Evolutionary conservation across 2,113 vertebrate genomes (phyloP).

Genomic region (Diphyllodes magnificus): DNA sequence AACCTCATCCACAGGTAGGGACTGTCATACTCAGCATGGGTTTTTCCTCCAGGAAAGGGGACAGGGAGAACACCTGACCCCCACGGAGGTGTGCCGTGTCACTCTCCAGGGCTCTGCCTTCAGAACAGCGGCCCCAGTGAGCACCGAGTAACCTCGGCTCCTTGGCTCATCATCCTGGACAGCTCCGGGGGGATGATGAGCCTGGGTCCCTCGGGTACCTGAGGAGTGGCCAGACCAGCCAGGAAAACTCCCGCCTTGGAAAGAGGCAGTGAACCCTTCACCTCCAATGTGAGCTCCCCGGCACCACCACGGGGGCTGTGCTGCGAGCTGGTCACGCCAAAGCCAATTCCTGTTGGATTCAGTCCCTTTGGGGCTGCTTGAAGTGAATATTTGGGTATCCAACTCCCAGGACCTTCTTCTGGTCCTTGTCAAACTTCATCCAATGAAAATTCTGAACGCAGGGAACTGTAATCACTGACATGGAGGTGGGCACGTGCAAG

Average conservation of each 20-base stretch:
- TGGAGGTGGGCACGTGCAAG: not conserved
- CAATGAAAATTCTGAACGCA: rapidly evolving
- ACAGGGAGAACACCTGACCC: not conserved
- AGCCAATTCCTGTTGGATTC: not conserved
- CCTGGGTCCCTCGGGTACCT: not conserved
- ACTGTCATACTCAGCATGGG: not conserved
- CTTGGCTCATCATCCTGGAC: not conserved
- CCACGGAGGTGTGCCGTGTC: not conserved
- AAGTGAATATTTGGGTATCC: not conserved
- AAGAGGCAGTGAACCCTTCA: not conserved
- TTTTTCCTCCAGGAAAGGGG: not conserved
- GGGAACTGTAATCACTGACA: not conserved
- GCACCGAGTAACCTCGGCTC: not conserved
- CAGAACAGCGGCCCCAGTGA: not conserved
- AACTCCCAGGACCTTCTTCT: not conserved
- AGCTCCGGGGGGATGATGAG: not conserved
- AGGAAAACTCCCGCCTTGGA: not conserved
- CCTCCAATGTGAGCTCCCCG: rapidly evolving
- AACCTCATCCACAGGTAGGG: not conserved
- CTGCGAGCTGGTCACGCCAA: rapidly evolving
- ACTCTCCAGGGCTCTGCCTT: not conserved
- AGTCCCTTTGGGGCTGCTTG: not conserved
- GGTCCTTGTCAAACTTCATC: not conserved
- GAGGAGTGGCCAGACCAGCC: not conserved
- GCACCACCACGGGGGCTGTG: rapidly evolving